phyloP scores from a whole-genome alignment of 2,113 vertebrate genomes.

The Shinisaurus crocodilurus region DNA sequence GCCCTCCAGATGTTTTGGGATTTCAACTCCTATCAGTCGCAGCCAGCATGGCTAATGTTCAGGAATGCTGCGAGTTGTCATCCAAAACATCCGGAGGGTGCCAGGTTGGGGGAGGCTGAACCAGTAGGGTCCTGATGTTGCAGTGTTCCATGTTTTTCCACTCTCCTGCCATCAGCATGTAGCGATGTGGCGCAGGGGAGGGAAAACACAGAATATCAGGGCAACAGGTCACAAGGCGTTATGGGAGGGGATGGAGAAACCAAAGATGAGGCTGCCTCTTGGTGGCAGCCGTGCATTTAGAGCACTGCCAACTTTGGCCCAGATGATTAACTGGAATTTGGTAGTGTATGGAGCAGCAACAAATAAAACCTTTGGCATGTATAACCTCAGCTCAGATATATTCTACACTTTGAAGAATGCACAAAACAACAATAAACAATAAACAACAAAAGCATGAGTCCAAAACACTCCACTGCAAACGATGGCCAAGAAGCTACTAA shows the following conservation, averaged over 20 bases:
- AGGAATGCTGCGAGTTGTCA: too few relatives aligned
- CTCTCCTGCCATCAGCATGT: neutral
- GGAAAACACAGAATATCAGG: neutral
- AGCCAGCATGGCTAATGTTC: too few relatives aligned
- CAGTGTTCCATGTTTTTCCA: too few relatives aligned
- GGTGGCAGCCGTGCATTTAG: neutral
- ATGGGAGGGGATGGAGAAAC: neutral
- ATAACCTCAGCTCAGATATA: neutral
- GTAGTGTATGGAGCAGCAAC: neutral
- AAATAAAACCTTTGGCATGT: neutral
- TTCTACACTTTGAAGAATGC: rapidly evolving
- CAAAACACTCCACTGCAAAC: neutral
- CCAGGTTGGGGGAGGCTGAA: neutral
- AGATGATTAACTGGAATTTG: neutral
- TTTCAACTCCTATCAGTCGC: too few relatives aligned
- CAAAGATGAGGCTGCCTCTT: neutral
- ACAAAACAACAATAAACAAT: too few relatives aligned
- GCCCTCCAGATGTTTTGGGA: too few relatives aligned
- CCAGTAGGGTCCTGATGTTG: neutral
- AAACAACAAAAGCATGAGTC: neutral
- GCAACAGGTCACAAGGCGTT: neutral
- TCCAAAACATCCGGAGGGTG: neutral
- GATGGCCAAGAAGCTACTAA: neutral
- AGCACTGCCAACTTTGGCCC: neutral
- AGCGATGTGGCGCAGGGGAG: neutral